phyloP scores from a whole-genome alignment of 2,113 vertebrate genomes.

The Gyps fulvus region DNA sequence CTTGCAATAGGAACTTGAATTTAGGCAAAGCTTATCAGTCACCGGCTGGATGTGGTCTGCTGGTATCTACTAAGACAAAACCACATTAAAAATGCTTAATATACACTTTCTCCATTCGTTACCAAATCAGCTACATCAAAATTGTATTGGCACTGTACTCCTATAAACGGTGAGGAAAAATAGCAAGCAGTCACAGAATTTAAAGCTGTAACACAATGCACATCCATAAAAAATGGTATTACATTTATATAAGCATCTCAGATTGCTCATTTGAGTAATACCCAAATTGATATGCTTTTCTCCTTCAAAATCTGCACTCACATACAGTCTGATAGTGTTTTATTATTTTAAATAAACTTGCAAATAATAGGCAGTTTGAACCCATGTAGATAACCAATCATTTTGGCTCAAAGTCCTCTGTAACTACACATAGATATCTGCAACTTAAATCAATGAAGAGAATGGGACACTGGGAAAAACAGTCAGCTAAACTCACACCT shows the following conservation, averaged over 20 bases:
- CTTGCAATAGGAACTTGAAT: not conserved
- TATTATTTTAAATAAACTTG: not conserved
- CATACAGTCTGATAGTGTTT: not conserved
- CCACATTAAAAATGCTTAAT: not conserved
- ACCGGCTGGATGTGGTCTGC: not conserved
- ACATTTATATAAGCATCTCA: not conserved
- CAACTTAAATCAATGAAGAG: not conserved
- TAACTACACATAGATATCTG: not conserved
- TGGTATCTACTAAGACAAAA: not conserved
- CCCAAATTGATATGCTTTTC: fast-evolving
- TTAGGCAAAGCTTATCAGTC: not conserved
- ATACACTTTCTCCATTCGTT: not conserved
- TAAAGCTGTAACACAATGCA: fast-evolving
- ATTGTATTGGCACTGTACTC: not conserved
- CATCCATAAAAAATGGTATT: not conserved
- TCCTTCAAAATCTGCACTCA: not conserved
- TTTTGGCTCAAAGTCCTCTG: not conserved
- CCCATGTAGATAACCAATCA: too few relatives aligned
- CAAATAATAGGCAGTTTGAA: not conserved
- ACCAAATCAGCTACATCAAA: not conserved
- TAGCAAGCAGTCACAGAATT: not conserved
- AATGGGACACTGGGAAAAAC: not conserved
- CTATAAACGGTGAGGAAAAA: not conserved
- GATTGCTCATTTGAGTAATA: not conserved
- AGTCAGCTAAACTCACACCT: not conserved